Percentiles rank a stretch among this genome's conserved stretches.
These are phyloP conservation scores for Haemorhous mexicanus DNA, from an alignment of 2,113 vertebrate genomes.

Conservation along the genomic window DNA sequence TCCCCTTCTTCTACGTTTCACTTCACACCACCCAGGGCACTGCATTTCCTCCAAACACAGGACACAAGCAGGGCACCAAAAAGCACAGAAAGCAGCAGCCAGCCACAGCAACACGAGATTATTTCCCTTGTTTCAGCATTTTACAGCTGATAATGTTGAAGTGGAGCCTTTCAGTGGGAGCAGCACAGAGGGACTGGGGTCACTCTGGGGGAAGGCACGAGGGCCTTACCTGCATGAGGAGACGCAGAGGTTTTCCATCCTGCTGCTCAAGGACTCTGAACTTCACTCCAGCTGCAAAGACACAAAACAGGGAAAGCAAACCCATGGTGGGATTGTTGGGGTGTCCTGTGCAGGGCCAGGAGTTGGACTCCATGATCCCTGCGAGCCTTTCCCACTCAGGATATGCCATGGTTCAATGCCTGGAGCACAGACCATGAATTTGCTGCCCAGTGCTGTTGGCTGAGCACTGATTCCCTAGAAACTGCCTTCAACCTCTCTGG, in stretches of 20 bases:
- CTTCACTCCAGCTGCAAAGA: conserved; percentile 88
- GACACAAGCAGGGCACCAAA: neutral
- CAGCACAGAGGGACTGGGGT: neutral
- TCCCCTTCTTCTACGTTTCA: neutral
- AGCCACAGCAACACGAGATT: neutral
- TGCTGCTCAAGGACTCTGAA: conserved; percentile 87
- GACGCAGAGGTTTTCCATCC: conserved; percentile 83
- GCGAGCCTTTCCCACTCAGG: neutral
- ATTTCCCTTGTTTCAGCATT: neutral
- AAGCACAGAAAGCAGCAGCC: neutral
- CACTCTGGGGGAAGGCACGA: neutral
- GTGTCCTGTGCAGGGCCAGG: neutral
- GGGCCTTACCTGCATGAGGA: conserved; percentile 90
- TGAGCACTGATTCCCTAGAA: neutral
- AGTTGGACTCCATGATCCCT: neutral
- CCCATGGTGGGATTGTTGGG: neutral
- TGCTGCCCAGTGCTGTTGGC: neutral
- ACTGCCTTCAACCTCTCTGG: neutral
- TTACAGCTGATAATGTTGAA: neutral
- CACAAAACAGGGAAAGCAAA: neutral
- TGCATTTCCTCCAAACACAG: neutral
- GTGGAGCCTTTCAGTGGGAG: neutral
- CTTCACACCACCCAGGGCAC: neutral
- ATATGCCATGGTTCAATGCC: neutral
- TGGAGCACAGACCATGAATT: neutral